Conservation (phyloP, 2,888 invertebrate species). For the Drosophila heteroneura region DNA sequence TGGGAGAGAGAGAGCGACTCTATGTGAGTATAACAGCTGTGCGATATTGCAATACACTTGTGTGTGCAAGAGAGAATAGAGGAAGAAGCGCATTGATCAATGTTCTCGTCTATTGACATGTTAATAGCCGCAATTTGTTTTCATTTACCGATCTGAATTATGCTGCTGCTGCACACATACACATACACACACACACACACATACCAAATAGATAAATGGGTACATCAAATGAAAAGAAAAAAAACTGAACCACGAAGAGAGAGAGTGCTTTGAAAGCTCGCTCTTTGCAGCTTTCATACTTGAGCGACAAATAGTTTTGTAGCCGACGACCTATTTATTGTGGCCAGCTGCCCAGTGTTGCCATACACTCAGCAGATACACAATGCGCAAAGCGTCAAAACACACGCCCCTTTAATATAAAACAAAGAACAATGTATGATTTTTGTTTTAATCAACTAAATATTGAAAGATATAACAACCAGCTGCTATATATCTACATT, state of each 20-base stretch:
- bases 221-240: constrained; percentile 14
- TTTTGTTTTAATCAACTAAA: background rate
- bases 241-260: constrained; percentile 9
- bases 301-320: constrained; percentile 65
- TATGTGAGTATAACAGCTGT: constrained; percentile 37
- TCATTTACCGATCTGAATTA: constrained; percentile 50
- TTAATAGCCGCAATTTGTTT: constrained; percentile 60
- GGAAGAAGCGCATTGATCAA: constrained; percentile 42
- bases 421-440: background rate
- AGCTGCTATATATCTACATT: background rate
- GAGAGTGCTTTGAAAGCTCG: constrained; percentile 26
- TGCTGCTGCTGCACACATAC: constrained; percentile 16
- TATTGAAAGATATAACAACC: background rate
- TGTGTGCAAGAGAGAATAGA: background rate
- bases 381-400: constrained; percentile 3
- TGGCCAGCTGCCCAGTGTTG: constrained; percentile 36
- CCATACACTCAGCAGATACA: constrained; percentile 46
- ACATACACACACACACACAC: constrained; percentile 7
- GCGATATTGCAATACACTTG: background rate
- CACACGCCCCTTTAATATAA: constrained; percentile 3
- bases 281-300: constrained; percentile 42
- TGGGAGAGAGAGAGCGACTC: background rate
- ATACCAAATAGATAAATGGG: constrained; percentile 8
- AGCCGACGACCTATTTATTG: constrained; percentile 71
- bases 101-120: constrained; percentile 52